These are phyloP conservation scores for Bucorvus abyssinicus DNA, from an alignment of 2,797 vertebrate species.

Conservation along the genomic window DNA sequence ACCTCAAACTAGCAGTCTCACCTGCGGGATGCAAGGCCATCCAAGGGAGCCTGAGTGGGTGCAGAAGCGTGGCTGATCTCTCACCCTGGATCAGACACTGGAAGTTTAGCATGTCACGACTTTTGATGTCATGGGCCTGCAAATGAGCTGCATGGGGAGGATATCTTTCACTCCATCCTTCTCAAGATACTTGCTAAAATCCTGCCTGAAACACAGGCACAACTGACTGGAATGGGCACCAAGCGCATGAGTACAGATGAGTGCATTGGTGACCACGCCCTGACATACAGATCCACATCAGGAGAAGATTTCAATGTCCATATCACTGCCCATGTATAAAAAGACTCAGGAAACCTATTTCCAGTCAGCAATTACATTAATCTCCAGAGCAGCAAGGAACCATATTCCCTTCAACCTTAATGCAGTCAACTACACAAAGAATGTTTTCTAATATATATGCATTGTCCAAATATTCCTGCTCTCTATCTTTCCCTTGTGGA, in stretches of 20 bases:
- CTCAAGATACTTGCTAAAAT: not conserved
- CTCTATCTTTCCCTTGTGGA: not conserved
- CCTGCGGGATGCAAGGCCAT: not conserved
- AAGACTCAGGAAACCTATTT: not conserved
- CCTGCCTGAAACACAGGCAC: not conserved
- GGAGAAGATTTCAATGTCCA: not conserved
- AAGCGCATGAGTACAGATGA: not conserved
- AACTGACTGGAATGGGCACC: not conserved
- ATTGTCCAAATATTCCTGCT: not conserved
- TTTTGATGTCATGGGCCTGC: not conserved
- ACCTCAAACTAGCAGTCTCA: not conserved
- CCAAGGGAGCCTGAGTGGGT: too few species aligned
- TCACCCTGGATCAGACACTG: not conserved
- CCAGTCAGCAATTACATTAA: not conserved
- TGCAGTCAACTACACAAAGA: not conserved
- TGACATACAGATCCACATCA: fast-evolving
- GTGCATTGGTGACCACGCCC: not conserved
- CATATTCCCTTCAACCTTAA: not conserved
- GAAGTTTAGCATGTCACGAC: not conserved
- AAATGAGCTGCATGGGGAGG: not conserved
- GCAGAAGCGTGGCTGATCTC: not conserved
- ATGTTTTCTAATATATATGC: not conserved
- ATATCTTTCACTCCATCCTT: not conserved
- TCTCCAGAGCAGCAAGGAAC: not conserved
- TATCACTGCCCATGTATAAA: not conserved